Evolutionary conservation across 2,113 vertebrate species (phyloP).

Genomic region (Nannobrachium achirus): DNA sequence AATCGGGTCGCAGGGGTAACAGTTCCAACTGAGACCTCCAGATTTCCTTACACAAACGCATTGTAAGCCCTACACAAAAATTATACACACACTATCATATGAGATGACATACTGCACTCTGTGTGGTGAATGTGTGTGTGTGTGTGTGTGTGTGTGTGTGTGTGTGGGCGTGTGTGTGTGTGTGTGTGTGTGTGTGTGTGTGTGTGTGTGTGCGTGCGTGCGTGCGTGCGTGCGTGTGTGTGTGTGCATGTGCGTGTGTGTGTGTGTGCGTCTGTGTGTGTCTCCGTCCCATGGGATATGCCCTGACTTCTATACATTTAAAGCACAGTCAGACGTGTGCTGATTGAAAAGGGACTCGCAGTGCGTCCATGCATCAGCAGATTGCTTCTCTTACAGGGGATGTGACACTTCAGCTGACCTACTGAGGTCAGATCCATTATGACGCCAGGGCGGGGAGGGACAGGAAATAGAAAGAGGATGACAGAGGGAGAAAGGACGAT

Average conservation of each 20-base stretch:
- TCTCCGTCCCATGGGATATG: slow-evolving; percentile 12
- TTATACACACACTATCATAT: background rate
- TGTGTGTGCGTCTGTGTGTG: too few relatives aligned
- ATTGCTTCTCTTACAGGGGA: slow-evolving; percentile 41
- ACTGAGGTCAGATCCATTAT: slow-evolving; percentile 59
- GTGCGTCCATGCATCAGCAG: slow-evolving; percentile 35
- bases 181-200: too few relatives aligned
- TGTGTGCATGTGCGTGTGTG: too few relatives aligned
- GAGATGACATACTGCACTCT: slow-evolving; percentile 8
- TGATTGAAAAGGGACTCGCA: slow-evolving; percentile 48
- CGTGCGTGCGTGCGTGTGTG: too few relatives aligned
- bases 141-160: too few relatives aligned
- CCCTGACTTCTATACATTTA: slow-evolving; percentile 20
- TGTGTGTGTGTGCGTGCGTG: too few relatives aligned
- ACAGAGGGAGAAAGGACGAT: slow-evolving; percentile 39
- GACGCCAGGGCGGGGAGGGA: slow-evolving; percentile 52
- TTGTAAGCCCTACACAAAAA: background rate
- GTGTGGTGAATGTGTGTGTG: background rate
- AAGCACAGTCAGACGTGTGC: slow-evolving; percentile 27
- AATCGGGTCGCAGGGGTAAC: too few relatives aligned
- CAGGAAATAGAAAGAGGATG: slow-evolving; percentile 49
- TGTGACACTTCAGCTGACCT: slow-evolving; percentile 48
- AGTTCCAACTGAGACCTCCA: too few relatives aligned
- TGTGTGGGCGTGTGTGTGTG: too few relatives aligned
- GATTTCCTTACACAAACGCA: too few relatives aligned